Evolutionary conservation across 1,140 invertebrate species (phyloP).

Genomic region (Eciton burchellii): DNA sequence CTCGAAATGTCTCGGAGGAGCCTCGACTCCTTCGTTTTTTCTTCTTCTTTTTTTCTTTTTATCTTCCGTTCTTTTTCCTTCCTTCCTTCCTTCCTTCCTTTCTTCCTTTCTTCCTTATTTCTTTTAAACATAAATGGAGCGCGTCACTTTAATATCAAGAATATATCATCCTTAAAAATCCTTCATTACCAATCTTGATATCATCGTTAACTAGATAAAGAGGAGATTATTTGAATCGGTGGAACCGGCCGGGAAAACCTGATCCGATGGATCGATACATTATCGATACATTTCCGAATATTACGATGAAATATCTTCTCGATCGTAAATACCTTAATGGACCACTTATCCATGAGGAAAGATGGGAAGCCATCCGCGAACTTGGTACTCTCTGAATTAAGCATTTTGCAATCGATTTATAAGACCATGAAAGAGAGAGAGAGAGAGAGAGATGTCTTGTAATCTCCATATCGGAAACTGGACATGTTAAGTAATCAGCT

Average conservation of each 20-base stretch:
- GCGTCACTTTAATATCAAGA: not conserved
- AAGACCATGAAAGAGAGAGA: not conserved
- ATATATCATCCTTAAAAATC: constrained; percentile 27
- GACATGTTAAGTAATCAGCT: constrained; percentile 1
- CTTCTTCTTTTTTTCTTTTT: constrained; percentile 9
- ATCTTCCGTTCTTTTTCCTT: not conserved
- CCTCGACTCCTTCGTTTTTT: not conserved
- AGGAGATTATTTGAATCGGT: constrained; percentile 30
- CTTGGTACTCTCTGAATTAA: not conserved
- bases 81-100: not conserved
- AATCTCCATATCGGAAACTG: not conserved
- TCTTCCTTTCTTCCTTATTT: not conserved
- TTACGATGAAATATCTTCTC: constrained; percentile 36
- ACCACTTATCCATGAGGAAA: constrained; percentile 10
- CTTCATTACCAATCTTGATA: not conserved
- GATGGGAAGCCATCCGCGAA: not conserved
- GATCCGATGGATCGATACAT: constrained; percentile 3
- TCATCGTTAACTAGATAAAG: constrained; percentile 24
- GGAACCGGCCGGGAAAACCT: constrained; percentile 15
- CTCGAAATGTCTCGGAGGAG: constrained; percentile 22
- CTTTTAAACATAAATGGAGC: not conserved
- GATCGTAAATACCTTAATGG: not conserved
- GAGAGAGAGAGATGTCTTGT: too few species aligned
- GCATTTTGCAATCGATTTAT: constrained; percentile 2
- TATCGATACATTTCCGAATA: not conserved